Base-by-base conservation (phyloP, 1,140 invertebrate genomes). In the Tetragonula clypearis region DNA sequence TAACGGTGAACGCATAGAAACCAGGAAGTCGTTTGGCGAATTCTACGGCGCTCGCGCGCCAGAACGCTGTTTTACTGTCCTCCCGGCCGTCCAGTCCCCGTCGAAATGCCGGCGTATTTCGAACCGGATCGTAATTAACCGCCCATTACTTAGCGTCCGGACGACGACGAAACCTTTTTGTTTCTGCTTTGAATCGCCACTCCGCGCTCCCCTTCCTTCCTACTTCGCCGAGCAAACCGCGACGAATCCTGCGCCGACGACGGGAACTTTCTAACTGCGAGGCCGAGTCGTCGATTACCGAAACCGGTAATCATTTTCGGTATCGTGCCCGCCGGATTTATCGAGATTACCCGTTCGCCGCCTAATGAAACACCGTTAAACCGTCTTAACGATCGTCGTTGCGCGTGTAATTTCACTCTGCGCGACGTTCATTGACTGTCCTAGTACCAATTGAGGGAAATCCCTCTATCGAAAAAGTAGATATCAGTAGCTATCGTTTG, bases 281-380 rank as follows among this genome's bases (percentile, higher is more conserved):
- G 58, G 35, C 53, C 56, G 41, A 55, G 21, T 65, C 15, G 62
- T 69, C 41, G 74, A 90, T 90, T 79, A 85, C 79, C 85, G 88
- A 91, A 91, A 91, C 85, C 69, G 65, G 78, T 30, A 30, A 30
- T 90, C 84, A 86, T 90, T 91, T 79, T 90, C 81, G 86, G 87
- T 69, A 79, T 87, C 84, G 77, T 77, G 74, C 30, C 81, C 41
- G 75, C 56, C 23, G 74, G 74, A n/a, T 49, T 77, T 86, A 86
- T 88, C 90, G 85, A 83, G 84, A 81, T 81, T 83, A 4, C 69
- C 82, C 79, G 74, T 83, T 72, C 35, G 30, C 69, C 60, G 35
- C 68, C 88, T 92, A 90, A 92, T 89, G 88, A 90, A 92, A 86
- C 74, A 73, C 76, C 69, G 86, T 77, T 90, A 87, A 68, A 90